Conservation (phyloP, 2,797 vertebrate genomes). For the Pseudopleuronectes americanus region DNA sequence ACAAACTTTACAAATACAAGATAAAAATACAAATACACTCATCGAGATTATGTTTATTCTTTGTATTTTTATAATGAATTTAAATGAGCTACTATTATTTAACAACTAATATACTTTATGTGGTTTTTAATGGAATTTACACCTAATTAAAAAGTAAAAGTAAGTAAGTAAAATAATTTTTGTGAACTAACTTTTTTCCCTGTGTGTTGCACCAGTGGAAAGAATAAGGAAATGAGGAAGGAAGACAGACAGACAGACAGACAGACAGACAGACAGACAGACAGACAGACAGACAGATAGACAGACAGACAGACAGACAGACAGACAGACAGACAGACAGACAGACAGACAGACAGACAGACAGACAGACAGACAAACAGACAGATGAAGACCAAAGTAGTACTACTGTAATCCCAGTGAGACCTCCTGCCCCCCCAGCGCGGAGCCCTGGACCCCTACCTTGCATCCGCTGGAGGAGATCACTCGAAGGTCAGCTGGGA, state of each 20-base stretch:
- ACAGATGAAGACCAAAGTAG: not conserved
- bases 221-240: no score
- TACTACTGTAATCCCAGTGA: conserved; percentile 15
- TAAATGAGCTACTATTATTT: no score
- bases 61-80: no score
- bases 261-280: conserved; percentile 1
- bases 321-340: not conserved
- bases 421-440: not conserved
- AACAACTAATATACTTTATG: no score
- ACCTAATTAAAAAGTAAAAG: no score
- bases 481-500: conserved; percentile 92
- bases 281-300: not conserved
- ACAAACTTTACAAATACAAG: no score
- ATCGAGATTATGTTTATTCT: no score
- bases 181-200: no score
- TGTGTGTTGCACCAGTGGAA: no score
- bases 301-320: not conserved
- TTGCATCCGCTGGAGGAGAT: conserved; percentile 92
- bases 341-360: conserved; percentile 1
- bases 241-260: not conserved
- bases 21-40: no score
- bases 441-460: conserved; percentile 72
- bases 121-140: no score
- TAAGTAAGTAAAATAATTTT: no score
- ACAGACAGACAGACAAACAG: not conserved